Conservation (phyloP, 2,113 vertebrate genomes). For the Notothenia coriiceps region DNA sequence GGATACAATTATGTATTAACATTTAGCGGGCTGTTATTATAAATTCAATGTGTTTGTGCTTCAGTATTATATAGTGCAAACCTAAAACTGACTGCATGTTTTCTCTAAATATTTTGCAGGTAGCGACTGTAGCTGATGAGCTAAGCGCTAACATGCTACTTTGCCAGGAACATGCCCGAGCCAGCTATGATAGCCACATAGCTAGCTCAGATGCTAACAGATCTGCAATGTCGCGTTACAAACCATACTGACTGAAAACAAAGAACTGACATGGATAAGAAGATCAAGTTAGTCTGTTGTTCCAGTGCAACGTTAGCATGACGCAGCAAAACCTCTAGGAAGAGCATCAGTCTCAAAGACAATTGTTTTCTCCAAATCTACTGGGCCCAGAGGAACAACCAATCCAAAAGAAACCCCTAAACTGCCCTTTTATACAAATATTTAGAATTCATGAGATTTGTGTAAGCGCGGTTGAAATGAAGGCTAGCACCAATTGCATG, state of each 20-base stretch:
- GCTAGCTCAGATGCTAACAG: background rate
- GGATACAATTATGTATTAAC: conserved; percentile 4
- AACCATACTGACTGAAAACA: background rate
- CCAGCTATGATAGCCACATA: background rate
- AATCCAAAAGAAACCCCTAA: too few species aligned
- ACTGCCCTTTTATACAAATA: too few species aligned
- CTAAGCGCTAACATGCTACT: background rate
- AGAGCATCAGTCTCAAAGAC: too few species aligned
- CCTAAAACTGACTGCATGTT: background rate
- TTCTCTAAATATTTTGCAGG: background rate
- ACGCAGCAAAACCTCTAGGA: too few species aligned
- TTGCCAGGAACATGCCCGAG: background rate
- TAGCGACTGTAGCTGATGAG: background rate
- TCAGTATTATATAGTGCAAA: background rate
- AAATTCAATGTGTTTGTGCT: conserved; percentile 11
- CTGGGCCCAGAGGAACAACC: too few species aligned
- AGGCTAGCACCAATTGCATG: too few species aligned
- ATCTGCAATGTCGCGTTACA: background rate
- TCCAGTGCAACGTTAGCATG: too few species aligned
- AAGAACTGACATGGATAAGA: too few species aligned
- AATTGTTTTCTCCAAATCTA: too few species aligned
- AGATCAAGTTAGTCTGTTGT: too few species aligned
- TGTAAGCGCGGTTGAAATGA: too few species aligned
- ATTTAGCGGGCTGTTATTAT: conserved; percentile 4
- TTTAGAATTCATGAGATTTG: too few species aligned